These are phyloP conservation scores for Incurvaria masculella DNA, from an alignment of 2,888 invertebrate genomes.

Conservation along the genomic window DNA sequence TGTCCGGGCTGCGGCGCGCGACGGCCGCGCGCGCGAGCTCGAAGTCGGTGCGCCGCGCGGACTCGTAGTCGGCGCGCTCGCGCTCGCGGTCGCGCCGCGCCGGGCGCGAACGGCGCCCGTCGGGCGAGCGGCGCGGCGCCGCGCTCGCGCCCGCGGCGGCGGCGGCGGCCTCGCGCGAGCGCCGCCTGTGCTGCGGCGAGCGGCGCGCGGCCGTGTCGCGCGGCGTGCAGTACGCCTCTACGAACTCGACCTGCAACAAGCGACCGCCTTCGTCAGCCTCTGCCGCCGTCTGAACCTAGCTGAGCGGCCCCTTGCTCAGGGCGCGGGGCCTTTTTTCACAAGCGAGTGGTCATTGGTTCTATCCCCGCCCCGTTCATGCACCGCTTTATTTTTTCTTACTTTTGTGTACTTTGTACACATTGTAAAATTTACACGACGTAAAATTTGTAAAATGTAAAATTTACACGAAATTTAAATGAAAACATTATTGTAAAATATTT, in stretches of 20 bases:
- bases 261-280: too few species aligned
- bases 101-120: conserved; percentile 17
- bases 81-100: conserved; percentile 25
- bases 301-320: too few species aligned
- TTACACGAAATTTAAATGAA: too few species aligned
- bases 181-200: conserved; percentile 44
- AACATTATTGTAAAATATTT: too few species aligned
- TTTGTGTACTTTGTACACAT: too few species aligned
- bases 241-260: conserved; percentile 64
- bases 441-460: too few species aligned
- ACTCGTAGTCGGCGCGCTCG: conserved; percentile 44
- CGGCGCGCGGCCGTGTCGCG: conserved; percentile 59
- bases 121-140: conserved; percentile 17
- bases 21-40: conserved; percentile 44
- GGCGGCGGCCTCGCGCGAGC: conserved; percentile 38
- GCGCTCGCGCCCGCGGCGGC: conserved; percentile 39
- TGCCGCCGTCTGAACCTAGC: too few species aligned
- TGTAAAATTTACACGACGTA: too few species aligned
- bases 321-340: too few species aligned
- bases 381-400: too few species aligned
- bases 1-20: conserved; percentile 43
- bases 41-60: conserved; percentile 47
- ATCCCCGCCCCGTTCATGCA: too few species aligned
- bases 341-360: too few species aligned
- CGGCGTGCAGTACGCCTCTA: conserved; percentile 73